phyloP scores from a whole-genome alignment of 2,113 vertebrate species.

The Marmota monax region DNA sequence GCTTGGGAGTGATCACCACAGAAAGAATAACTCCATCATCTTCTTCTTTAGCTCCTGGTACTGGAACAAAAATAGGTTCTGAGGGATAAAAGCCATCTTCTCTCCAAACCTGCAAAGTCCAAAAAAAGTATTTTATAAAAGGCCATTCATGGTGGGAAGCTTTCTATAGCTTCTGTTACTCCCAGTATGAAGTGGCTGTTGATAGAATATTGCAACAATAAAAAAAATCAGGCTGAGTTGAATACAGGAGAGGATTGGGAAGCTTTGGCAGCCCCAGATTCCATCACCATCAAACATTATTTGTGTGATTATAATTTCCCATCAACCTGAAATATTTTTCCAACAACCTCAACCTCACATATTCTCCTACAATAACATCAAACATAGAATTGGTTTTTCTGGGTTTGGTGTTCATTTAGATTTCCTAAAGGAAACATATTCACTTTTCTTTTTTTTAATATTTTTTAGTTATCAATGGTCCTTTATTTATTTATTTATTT shows the following conservation, averaged over 20 bases:
- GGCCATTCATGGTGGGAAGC: background rate
- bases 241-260: background rate
- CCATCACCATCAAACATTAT: background rate
- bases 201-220: background rate
- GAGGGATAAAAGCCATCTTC: slow-evolving; percentile 93
- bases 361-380: slow-evolving; percentile 45
- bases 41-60: slow-evolving; percentile 89
- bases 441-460: too few relatives aligned
- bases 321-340: background rate
- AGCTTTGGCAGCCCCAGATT: background rate
- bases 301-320: slow-evolving; percentile 3
- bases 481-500: too few relatives aligned
- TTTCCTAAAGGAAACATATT: background rate
- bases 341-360: background rate
- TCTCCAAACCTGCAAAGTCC: slow-evolving; percentile 90
- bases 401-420: slow-evolving; percentile 4
- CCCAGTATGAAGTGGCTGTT: background rate
- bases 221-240: background rate
- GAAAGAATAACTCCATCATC: slow-evolving; percentile 94
- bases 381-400: slow-evolving; percentile 19
- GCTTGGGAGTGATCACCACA: slow-evolving; percentile 92
- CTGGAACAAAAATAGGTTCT: slow-evolving; percentile 94
- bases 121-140: slow-evolving; percentile 51
- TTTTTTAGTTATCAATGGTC: too few relatives aligned
- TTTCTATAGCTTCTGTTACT: background rate